Conservation (phyloP, 2,888 invertebrate species). For the Tuberolachnus salignus region DNA sequence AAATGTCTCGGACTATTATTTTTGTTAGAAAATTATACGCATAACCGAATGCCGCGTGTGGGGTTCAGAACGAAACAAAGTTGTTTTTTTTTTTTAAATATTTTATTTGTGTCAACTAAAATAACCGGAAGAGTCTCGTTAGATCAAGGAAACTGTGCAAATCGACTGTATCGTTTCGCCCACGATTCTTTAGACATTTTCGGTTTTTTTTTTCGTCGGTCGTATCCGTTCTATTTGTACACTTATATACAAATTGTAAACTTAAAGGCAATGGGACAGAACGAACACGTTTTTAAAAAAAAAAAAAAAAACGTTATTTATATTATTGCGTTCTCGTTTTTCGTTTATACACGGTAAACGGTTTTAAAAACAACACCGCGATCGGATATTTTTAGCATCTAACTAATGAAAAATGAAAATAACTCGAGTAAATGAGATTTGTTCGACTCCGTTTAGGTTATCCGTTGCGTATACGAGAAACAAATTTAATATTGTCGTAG, state of each 20-base stretch:
- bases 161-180: constrained; percentile 46
- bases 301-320: constrained; percentile 8
- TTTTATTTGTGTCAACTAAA: neutral
- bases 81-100: neutral
- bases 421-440: no score
- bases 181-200: constrained; percentile 33
- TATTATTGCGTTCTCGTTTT: constrained; percentile 12
- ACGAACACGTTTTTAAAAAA: constrained; percentile 21
- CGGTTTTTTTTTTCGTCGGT: neutral
- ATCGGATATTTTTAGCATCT: no score
- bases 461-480: no score
- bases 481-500: no score
- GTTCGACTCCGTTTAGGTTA: no score
- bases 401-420: no score
- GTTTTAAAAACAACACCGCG: no score
- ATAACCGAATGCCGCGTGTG: neutral
- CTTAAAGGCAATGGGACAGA: constrained; percentile 34
- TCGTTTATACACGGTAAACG: neutral
- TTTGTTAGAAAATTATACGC: neutral
- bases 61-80: neutral
- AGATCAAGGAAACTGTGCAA: constrained; percentile 47
- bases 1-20: no score
- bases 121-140: constrained; percentile 50
- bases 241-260: constrained; percentile 12
- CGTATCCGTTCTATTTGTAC: constrained; percentile 44